Evolutionary conservation across 2,797 vertebrate genomes (phyloP).

Genomic region (Alectoris magna): DNA sequence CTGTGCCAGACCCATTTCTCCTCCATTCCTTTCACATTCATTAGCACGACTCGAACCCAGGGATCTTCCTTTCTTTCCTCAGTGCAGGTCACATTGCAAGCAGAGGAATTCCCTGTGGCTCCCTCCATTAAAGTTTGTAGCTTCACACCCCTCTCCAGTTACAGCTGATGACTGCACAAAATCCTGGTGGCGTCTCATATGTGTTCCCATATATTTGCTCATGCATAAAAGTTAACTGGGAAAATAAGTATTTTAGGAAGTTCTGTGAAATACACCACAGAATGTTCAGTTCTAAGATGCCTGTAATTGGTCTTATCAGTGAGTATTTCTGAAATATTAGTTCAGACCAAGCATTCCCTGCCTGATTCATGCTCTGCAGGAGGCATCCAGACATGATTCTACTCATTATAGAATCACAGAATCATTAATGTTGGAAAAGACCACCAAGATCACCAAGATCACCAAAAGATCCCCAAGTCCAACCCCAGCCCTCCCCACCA

Average conservation of each 20-base stretch:
- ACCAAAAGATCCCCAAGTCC: no score
- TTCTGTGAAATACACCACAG: accelerated
- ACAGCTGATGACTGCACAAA: not conserved
- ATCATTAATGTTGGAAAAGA: no score
- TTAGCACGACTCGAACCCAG: not conserved
- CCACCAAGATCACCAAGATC: no score
- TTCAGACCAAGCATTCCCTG: not conserved
- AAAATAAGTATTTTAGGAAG: not conserved
- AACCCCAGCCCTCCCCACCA: no score
- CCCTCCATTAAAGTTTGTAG: not conserved
- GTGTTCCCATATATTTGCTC: not conserved
- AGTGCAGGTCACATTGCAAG: not conserved
- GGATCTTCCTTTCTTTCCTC: not conserved
- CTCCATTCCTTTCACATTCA: not conserved
- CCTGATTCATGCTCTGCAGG: not conserved
- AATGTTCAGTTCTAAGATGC: not conserved
- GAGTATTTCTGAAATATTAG: not conserved
- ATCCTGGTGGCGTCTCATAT: not conserved
- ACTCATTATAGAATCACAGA: no score
- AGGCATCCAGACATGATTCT: not conserved
- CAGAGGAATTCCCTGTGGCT: not conserved
- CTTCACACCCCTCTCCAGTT: not conserved
- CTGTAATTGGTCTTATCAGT: not conserved
- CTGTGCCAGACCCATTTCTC: not conserved
- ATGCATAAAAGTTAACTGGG: not conserved